Conservation (phyloP, 2,888 invertebrate genomes). For the Drosophila falleni region DNA sequence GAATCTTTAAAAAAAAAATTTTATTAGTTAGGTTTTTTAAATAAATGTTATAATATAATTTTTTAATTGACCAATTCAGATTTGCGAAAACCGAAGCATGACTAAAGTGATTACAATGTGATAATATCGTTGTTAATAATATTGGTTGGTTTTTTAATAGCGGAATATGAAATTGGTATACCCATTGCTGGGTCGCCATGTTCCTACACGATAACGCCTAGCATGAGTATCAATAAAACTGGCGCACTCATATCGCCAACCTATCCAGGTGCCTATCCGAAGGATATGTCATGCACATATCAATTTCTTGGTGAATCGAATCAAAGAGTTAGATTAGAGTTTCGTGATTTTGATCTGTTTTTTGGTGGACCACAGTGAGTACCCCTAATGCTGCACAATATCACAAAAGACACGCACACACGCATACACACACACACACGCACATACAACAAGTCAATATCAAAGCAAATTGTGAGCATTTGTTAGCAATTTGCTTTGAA, state of each 20-base stretch:
- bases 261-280: conserved; percentile 99
- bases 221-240: conserved; percentile 88
- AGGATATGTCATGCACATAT: conserved; percentile 96
- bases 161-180: conserved; percentile 96
- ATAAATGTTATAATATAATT: background rate
- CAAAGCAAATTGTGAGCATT: conserved; percentile 63
- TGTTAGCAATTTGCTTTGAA: conserved; percentile 62
- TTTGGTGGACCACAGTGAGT: conserved; percentile 99
- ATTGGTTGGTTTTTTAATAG: conserved; percentile 85
- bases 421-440: conserved; percentile 17
- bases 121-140: background rate
- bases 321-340: conserved; percentile 97
- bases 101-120: background rate
- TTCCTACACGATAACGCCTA: conserved; percentile 92
- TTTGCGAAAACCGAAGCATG: conserved; percentile 7
- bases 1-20: no score
- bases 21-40: no score
- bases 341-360: conserved; percentile 99
- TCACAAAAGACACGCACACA: conserved; percentile 14
- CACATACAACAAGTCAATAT: conserved; percentile 62
- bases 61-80: background rate
- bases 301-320: conserved; percentile 95
- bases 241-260: conserved; percentile 98
- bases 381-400: conserved; percentile 79
- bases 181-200: conserved; percentile 94